Evolutionary conservation across 1,140 invertebrate species (phyloP).

Genomic region (Zaprionus nigranus): DNA sequence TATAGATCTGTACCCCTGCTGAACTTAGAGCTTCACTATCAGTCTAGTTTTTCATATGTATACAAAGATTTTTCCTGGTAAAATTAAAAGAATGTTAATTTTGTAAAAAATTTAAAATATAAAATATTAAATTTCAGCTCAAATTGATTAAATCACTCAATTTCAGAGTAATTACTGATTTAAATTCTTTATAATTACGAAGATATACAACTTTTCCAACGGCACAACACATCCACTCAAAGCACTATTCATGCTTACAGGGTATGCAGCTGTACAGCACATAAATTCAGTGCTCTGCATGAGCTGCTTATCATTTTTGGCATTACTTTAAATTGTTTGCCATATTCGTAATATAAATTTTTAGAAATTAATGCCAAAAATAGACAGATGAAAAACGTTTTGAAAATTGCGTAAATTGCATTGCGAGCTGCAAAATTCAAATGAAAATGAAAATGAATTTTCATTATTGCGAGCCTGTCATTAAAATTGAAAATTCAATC

Average conservation of each 20-base stretch:
- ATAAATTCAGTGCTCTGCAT: too few relatives aligned
- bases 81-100: too few relatives aligned
- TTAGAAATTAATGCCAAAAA: not conserved
- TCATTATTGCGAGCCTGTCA: conserved; percentile 53
- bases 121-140: too few relatives aligned
- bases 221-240: not conserved
- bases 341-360: not conserved
- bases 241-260: not conserved
- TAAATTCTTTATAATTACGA: not conserved
- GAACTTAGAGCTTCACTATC: too few relatives aligned
- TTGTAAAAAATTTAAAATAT: too few relatives aligned
- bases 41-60: too few relatives aligned
- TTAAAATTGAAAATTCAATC: conserved; percentile 53
- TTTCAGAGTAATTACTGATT: not conserved
- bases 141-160: not conserved
- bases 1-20: too few relatives aligned
- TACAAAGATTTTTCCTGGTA: too few relatives aligned
- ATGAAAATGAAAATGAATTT: conserved; percentile 35
- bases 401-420: conserved; percentile 18
- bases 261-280: not conserved
- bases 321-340: not conserved
- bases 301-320: not conserved
- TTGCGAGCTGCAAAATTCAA: conserved; percentile 15
- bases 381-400: not conserved
- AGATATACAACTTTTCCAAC: not conserved